Percentiles rank a stretch among this genome's conserved stretches.
phyloP scores from a whole-genome alignment of 2,113 vertebrate species.

The Prolemur simus region DNA sequence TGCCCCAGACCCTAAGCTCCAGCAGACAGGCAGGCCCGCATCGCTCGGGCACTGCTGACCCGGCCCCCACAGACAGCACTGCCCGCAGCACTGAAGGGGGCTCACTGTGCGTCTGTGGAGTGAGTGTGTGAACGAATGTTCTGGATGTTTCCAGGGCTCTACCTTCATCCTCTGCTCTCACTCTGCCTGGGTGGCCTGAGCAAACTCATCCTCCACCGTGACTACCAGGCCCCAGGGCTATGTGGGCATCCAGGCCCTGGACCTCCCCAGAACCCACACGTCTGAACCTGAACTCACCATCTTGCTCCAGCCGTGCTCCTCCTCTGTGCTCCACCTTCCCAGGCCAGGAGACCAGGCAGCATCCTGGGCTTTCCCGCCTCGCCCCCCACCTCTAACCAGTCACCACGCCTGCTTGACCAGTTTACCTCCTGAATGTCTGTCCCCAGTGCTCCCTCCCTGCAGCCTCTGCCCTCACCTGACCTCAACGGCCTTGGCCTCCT shows the following conservation, averaged over 20 bases:
- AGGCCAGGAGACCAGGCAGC: neutral
- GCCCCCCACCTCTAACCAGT: neutral
- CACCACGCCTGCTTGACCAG: neutral
- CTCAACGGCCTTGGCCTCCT: neutral
- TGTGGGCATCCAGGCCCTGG: neutral
- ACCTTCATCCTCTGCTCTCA: neutral
- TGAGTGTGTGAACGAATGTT: neutral
- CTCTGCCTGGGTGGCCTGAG: neutral
- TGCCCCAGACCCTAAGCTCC: neutral
- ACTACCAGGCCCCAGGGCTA: neutral
- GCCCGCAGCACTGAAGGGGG: neutral
- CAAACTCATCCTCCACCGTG: neutral
- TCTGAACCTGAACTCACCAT: neutral
- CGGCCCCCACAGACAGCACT: too few relatives aligned
- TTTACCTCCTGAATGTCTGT: neutral
- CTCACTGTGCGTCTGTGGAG: accelerated
- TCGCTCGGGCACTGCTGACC: neutral
- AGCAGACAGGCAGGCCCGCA: neutral
- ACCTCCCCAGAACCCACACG: neutral
- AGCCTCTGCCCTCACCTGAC: neutral
- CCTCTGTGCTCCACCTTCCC: neutral
- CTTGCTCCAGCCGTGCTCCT: accelerated
- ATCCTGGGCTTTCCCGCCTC: neutral
- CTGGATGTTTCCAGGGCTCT: neutral
- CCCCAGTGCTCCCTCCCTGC: neutral